Evolutionary conservation across 2,113 vertebrate genomes (phyloP).

Genomic region (Choloepus hoffmanni): DNA sequence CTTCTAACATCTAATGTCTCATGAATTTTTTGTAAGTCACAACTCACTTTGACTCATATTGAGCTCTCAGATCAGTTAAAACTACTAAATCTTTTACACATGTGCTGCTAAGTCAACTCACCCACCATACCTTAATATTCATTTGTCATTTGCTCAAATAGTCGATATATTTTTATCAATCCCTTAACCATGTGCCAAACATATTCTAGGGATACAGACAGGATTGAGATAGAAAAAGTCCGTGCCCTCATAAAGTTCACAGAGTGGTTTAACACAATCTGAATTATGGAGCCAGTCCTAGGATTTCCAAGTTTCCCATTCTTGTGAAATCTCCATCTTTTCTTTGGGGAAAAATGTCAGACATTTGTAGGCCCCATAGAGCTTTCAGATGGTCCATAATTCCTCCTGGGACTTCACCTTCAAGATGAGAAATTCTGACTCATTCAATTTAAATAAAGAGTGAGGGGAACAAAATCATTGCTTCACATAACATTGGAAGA

Average conservation of each 20-base stretch:
- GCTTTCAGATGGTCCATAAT: background rate
- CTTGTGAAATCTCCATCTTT: slow-evolving; percentile 21
- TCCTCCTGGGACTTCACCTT: slow-evolving; percentile 52
- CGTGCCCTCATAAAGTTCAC: background rate
- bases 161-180: background rate
- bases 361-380: background rate
- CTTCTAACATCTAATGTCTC: background rate
- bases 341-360: background rate
- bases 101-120: background rate
- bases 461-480: background rate
- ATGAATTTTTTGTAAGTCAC: background rate
- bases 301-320: background rate
- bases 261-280: background rate
- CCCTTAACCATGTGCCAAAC: background rate
- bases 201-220: background rate
- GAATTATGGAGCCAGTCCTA: background rate
- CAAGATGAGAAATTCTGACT: slow-evolving; percentile 43
- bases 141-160: background rate
- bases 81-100: background rate
- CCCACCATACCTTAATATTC: background rate
- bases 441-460: slow-evolving; percentile 59
- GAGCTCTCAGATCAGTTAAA: slow-evolving; percentile 32
- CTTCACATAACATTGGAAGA: background rate
- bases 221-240: background rate
- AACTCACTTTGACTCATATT: background rate